phyloP scores from a whole-genome alignment of 2,888 invertebrate species.

The Neoaliturus tenellus region DNA sequence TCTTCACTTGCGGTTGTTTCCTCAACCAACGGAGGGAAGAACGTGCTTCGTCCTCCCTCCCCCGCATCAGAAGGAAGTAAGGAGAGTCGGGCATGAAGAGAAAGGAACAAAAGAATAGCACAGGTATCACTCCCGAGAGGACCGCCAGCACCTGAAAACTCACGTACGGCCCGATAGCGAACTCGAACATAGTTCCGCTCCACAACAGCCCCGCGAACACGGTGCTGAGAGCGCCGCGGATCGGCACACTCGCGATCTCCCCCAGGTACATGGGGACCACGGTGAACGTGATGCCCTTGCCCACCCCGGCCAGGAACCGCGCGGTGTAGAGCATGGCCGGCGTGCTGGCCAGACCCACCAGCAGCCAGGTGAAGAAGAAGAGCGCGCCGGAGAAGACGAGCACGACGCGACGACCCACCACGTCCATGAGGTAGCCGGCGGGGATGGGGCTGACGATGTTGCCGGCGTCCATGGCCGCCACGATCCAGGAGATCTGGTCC shows the following conservation, averaged over 20 bases:
- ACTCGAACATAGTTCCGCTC: conserved; percentile 65
- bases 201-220: conserved; percentile 66
- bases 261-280: conserved; percentile 67
- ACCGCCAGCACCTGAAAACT: conserved; percentile 58
- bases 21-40: conserved; percentile 60
- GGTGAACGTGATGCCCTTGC: conserved; percentile 67
- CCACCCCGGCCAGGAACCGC: conserved; percentile 64
- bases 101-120: conserved; percentile 74
- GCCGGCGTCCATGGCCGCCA: conserved; percentile 52
- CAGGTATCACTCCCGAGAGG: conserved; percentile 68
- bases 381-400: conserved; percentile 48
- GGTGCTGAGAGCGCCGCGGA: conserved; percentile 66
- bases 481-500: conserved; percentile 56
- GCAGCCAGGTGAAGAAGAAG: conserved; percentile 53
- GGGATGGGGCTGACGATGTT: conserved; percentile 59
- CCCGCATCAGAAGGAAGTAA: conserved; percentile 77
- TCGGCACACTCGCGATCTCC: conserved; percentile 65
- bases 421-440: conserved; percentile 49
- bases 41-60: conserved; percentile 68
- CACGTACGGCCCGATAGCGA: conserved; percentile 62
- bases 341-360: conserved; percentile 49
- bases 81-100: conserved; percentile 79
- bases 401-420: conserved; percentile 50
- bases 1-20: conserved; percentile 43
- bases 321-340: conserved; percentile 45